Conservation (phyloP, 2,888 invertebrate species). For the Marronus borbonicus region DNA sequence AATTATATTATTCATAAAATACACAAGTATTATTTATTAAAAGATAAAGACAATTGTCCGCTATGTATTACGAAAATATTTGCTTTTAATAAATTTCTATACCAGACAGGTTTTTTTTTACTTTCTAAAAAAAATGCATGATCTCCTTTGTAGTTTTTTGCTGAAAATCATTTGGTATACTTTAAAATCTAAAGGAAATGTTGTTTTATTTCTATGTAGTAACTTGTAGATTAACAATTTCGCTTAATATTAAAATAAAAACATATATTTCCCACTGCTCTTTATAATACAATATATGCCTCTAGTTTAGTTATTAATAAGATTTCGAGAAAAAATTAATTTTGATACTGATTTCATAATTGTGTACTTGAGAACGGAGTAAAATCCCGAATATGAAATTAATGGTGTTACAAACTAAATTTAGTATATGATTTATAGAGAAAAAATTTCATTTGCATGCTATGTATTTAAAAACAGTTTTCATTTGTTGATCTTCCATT, state of each 20-base stretch:
- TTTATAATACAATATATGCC: too few species aligned
- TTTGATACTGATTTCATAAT: too few species aligned
- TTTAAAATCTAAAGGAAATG: slow-evolving; percentile 16
- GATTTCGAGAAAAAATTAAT: too few species aligned
- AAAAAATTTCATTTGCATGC: slow-evolving; percentile 13
- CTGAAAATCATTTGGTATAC: too few species aligned
- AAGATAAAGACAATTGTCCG: background rate
- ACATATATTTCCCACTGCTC: too few species aligned
- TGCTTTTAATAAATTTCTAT: background rate
- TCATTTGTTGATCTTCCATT: slow-evolving; percentile 38
- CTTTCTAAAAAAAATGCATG: slow-evolving; percentile 12
- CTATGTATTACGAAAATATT: background rate
- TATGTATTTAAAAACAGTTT: slow-evolving; percentile 3
- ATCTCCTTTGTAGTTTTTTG: background rate
- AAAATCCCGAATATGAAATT: background rate
- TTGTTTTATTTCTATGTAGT: slow-evolving; percentile 46
- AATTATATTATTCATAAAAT: background rate
- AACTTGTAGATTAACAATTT: slow-evolving; percentile 38
- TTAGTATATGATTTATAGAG: slow-evolving; percentile 32
- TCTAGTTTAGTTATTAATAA: too few species aligned
- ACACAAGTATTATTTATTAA: background rate
- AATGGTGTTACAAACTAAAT: slow-evolving; percentile 24
- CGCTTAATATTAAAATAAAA: background rate
- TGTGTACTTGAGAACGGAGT: background rate
- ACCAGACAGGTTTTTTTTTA: slow-evolving; percentile 25